phyloP scores from a whole-genome alignment of 2,797 vertebrate species.

The Tiaroga cobitis region DNA sequence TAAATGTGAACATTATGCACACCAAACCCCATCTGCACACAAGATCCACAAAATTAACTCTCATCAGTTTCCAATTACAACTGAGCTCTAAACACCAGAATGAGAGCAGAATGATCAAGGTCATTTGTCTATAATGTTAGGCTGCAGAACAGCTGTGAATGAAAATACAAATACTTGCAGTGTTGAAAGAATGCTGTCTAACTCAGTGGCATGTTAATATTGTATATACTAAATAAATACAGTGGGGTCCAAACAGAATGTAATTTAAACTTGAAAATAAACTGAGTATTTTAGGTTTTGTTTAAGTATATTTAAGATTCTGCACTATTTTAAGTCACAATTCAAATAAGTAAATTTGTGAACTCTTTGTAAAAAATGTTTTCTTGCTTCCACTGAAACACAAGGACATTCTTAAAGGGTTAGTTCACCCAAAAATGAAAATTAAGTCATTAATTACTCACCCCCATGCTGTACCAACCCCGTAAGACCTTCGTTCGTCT shows the following conservation, averaged over 20 bases:
- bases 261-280: neutral
- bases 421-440: too few species aligned
- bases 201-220: neutral
- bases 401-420: neutral
- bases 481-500: too few species aligned
- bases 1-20: constrained; percentile 63
- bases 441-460: too few species aligned
- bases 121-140: neutral
- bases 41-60: constrained; percentile 15
- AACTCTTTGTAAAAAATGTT: neutral
- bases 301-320: neutral
- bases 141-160: constrained; percentile 28
- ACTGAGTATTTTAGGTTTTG: neutral
- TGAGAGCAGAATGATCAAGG: constrained; percentile 18
- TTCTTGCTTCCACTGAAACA: neutral
- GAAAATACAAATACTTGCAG: constrained; percentile 24
- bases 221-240: neutral
- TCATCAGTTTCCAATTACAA: constrained; percentile 30
- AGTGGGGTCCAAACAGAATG: neutral
- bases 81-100: constrained; percentile 19
- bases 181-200: neutral
- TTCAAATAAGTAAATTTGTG: neutral
- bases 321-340: neutral
- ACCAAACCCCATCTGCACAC: constrained; percentile 15
- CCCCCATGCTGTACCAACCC: too few species aligned